Conservation (phyloP, 35 echinoderm and acorn worm genomes). For the Heliocidaris tuberculata region DNA sequence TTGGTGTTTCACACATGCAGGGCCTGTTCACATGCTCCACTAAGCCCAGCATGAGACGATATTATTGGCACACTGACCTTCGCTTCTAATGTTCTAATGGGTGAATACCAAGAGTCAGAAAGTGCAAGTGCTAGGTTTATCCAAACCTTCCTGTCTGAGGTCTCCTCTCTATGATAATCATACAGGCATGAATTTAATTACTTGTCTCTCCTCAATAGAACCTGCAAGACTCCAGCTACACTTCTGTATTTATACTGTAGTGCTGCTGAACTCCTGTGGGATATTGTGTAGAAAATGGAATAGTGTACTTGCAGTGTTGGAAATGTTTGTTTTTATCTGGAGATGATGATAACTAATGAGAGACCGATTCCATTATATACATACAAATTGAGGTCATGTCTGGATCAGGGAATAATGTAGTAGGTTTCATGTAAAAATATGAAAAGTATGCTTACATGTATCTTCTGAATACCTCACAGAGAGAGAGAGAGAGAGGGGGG, state of each 20-base stretch:
- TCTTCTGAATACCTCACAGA: too few species aligned
- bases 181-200: not conserved
- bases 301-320: not conserved
- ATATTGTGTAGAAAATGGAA: not conserved
- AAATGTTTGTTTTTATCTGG: too few species aligned
- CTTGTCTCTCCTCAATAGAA: not conserved
- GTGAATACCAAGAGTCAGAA: not conserved
- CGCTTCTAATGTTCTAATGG: not conserved
- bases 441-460: too few species aligned
- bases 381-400: too few species aligned
- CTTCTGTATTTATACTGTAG: too few species aligned
- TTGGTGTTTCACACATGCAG: not conserved
- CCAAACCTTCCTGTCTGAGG: not conserved
- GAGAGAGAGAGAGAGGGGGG: too few species aligned
- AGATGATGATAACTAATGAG: too few species aligned
- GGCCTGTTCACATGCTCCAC: not conserved
- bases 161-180: not conserved
- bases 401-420: too few species aligned
- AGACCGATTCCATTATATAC: too few species aligned
- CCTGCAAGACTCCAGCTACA: not conserved
- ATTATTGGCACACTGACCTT: slow-evolving; percentile 3
- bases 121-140: not conserved
- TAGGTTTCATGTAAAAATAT: too few species aligned
- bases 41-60: not conserved
- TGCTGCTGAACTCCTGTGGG: not conserved